Percentiles rank a stretch among this genome's conserved stretches.
phyloP scores from a whole-genome alignment of 2,888 invertebrate genomes.

The Gastracanthus pulcherrimus region DNA sequence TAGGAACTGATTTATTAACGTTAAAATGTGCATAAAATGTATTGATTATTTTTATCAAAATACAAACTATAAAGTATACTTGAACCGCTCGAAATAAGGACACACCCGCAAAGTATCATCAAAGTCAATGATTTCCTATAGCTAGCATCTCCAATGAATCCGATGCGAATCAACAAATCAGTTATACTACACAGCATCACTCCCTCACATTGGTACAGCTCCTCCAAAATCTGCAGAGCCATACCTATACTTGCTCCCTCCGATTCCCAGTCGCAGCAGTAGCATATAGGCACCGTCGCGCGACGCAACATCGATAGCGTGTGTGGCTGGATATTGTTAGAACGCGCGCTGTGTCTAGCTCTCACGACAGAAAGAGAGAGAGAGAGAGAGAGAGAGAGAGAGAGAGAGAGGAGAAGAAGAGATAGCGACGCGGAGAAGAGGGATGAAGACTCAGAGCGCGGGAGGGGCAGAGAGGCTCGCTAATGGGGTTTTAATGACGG shows the following conservation, averaged over 20 bases:
- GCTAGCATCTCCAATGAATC: too few species aligned
- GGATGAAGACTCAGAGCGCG: not conserved
- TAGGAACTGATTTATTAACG: too few species aligned
- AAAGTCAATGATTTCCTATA: too few species aligned
- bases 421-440: not conserved
- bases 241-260: not conserved
- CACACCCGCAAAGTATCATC: too few species aligned
- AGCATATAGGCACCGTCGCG: not conserved
- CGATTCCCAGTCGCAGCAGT: not conserved
- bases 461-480: conserved; percentile 19
- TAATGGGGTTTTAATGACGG: conserved; percentile 65
- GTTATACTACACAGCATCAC: too few species aligned
- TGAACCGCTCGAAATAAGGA: too few species aligned
- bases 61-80: too few species aligned
- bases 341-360: not conserved
- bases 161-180: too few species aligned
- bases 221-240: too few species aligned
- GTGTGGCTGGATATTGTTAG: conserved; percentile 43
- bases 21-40: too few species aligned
- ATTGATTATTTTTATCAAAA: too few species aligned
- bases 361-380: not conserved
- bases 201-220: too few species aligned
- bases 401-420: not conserved
- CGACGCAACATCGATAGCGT: conserved; percentile 21
- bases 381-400: not conserved